phyloP scores from a whole-genome alignment of 2,888 invertebrate species.

The Callinectes sapidus region DNA sequence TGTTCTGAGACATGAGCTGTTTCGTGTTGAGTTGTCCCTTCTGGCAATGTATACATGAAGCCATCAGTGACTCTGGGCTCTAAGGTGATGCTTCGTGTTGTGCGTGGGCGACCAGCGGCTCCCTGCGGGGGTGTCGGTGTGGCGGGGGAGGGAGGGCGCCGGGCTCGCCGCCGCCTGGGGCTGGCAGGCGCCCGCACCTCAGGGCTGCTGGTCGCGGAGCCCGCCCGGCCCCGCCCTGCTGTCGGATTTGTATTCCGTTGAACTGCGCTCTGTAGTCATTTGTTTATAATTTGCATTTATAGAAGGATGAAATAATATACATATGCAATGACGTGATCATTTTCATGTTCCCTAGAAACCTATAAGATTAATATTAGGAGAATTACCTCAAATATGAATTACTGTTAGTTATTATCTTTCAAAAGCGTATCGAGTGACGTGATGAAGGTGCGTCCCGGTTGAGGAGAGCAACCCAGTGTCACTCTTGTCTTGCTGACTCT shows the following conservation, averaged over 20 bases:
- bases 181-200: constrained; percentile 13
- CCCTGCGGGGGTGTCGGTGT: neutral
- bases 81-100: constrained; percentile 46
- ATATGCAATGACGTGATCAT: constrained; percentile 59
- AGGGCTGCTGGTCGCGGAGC: constrained; percentile 31
- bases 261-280: constrained; percentile 54
- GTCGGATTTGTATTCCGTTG: constrained; percentile 52
- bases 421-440: too few species aligned
- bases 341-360: constrained; percentile 33
- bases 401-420: too few species aligned
- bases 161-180: neutral
- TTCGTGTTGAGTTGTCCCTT: constrained; percentile 36
- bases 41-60: constrained; percentile 42
- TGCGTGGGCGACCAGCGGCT: constrained; percentile 36
- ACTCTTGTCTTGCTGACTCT: too few species aligned
- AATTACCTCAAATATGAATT: too few species aligned
- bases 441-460: too few species aligned
- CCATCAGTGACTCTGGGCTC: constrained; percentile 45
- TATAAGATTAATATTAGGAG: neutral
- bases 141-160: neutral
- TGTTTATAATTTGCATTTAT: constrained; percentile 68
- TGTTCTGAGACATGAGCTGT: constrained; percentile 40
- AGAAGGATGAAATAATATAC: constrained; percentile 67
- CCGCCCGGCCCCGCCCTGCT: constrained; percentile 28
- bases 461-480: too few species aligned